A percentile compares a stretch with the other conserved stretches of the same genome.
Conservation (phyloP, 2,888 invertebrate genomes). For the Agriopis marginaria region DNA sequence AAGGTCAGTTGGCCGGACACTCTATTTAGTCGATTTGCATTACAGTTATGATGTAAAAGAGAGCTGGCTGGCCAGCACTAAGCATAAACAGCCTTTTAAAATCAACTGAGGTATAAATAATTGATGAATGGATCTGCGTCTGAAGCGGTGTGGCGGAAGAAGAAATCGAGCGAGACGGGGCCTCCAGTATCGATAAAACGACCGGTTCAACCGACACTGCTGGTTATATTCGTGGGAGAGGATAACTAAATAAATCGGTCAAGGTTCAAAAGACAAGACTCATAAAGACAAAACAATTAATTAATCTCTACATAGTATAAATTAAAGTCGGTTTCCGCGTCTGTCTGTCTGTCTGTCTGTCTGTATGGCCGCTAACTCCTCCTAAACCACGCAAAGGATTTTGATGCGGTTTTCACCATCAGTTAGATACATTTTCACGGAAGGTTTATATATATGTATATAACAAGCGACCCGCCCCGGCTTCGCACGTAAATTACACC, state of each 20-base stretch:
- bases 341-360: too few relatives aligned
- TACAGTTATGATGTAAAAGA: constrained; percentile 61
- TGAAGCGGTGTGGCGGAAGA: constrained; percentile 67
- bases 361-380: too few relatives aligned
- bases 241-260: constrained; percentile 57
- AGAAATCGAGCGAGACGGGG: constrained; percentile 70
- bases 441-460: too few relatives aligned
- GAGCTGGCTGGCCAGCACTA: constrained; percentile 36
- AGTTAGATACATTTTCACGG: too few relatives aligned
- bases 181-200: constrained; percentile 63
- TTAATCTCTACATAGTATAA: too few relatives aligned
- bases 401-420: too few relatives aligned
- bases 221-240: constrained; percentile 67
- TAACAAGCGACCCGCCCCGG: too few relatives aligned
- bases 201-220: constrained; percentile 62
- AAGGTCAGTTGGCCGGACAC: constrained; percentile 47
- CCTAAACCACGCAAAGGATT: too few relatives aligned
- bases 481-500: too few relatives aligned
- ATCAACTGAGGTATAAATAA: constrained; percentile 70
- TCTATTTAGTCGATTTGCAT: constrained; percentile 50
- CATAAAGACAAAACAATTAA: too few relatives aligned
- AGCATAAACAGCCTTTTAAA: constrained; percentile 61
- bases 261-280: not conserved
- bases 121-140: constrained; percentile 67
- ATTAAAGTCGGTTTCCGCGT: too few relatives aligned